A percentile compares a stretch with the other conserved stretches of the same genome.
These are phyloP conservation scores for Syritta pipiens DNA, from an alignment of 2,888 invertebrate species.

Conservation along the genomic window DNA sequence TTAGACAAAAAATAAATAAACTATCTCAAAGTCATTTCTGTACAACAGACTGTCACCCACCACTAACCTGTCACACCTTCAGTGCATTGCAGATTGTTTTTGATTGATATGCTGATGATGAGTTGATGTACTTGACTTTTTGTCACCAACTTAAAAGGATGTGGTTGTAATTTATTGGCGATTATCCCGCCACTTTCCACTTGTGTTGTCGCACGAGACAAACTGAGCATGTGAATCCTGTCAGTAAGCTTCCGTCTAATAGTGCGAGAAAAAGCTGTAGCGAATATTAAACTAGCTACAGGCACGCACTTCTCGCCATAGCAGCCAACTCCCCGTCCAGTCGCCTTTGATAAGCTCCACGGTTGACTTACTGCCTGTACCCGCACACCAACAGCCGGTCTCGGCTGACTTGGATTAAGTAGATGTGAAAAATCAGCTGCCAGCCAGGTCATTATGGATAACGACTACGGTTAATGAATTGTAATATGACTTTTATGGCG, in stretches of 20 bases:
- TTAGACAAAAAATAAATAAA: background rate
- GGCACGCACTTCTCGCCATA: slow-evolving; percentile 20
- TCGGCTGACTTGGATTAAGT: background rate
- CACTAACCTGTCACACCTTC: background rate
- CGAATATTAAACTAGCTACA: slow-evolving; percentile 1
- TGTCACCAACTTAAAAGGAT: slow-evolving; percentile 28
- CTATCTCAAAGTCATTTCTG: background rate
- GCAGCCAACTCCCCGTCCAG: too few relatives aligned
- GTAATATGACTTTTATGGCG: slow-evolving; percentile 31
- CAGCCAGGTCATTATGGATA: slow-evolving; percentile 2
- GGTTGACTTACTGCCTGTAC: background rate
- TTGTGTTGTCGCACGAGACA: background rate
- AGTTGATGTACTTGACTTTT: slow-evolving; percentile 1
- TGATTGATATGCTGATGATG: background rate
- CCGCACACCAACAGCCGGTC: background rate
- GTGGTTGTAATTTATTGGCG: background rate
- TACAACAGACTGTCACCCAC: background rate
- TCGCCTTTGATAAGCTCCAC: too few relatives aligned
- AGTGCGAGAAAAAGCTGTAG: too few relatives aligned
- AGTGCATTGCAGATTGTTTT: background rate
- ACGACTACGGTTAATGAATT: slow-evolving; percentile 22
- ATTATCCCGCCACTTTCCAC: background rate
- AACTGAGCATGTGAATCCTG: slow-evolving; percentile 2
- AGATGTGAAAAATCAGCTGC: slow-evolving; percentile 15
- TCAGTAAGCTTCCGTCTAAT: background rate